Evolutionary conservation across 2,113 vertebrate genomes (phyloP).

Genomic region (Petaurus breviceps): DNA sequence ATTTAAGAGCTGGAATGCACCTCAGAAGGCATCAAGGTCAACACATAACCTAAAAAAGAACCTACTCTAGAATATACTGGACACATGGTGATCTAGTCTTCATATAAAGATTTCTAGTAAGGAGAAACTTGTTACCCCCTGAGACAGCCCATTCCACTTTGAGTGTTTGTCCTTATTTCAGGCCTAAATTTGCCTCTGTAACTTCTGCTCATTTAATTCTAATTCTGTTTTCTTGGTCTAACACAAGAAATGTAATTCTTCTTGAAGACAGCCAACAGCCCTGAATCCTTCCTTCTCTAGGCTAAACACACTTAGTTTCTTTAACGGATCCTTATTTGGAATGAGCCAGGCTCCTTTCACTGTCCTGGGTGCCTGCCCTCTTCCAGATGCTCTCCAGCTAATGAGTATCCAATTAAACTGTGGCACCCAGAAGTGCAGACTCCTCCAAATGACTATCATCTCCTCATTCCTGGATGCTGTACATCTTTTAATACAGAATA

Average conservation of each 20-base stretch:
- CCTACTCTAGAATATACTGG: not conserved
- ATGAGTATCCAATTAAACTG: not conserved
- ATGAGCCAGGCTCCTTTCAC: not conserved
- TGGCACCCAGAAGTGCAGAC: not conserved
- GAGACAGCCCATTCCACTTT: not conserved
- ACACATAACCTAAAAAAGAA: not conserved
- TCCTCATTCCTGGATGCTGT: not conserved
- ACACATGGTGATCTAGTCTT: not conserved
- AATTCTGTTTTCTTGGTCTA: not conserved
- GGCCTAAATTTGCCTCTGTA: not conserved
- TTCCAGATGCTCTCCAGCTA: not conserved
- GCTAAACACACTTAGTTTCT: not conserved
- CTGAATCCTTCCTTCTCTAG: not conserved
- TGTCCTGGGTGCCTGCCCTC: not conserved
- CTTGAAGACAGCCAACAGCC: not conserved
- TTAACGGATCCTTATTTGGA: not conserved
- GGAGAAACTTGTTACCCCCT: not conserved
- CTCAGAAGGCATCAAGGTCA: not conserved
- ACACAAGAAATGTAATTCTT: not conserved
- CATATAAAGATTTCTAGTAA: not conserved
- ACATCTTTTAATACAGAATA: not conserved
- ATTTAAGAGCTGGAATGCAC: not conserved
- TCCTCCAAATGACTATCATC: not conserved
- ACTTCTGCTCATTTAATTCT: not conserved
- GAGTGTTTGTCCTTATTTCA: not conserved